Evolutionary conservation across 2,888 invertebrate species (phyloP), one percentile per base, ranked within the genome.

Genomic region (Nezara viridula): DNA sequence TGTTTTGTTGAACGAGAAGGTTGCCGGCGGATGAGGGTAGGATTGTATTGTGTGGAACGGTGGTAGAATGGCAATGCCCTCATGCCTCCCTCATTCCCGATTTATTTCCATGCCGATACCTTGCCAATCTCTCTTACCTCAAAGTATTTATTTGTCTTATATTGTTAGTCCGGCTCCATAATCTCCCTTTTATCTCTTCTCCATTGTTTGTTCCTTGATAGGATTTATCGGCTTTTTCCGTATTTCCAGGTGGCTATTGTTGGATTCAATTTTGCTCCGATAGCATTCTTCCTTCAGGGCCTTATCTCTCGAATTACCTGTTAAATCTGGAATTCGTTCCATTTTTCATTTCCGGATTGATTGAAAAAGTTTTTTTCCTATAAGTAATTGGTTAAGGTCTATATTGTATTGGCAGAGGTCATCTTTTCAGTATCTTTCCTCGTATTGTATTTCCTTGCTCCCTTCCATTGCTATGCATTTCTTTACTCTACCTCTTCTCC

Each of bases 221-320:
- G 60, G 60, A 60, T 60, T 14, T 60, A 60, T 32, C 60, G 60
- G 27, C 27, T 27, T 27, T 60, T 60, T 14, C 60, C 60, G 27
- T 60, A 60, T 60, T 60, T 60, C 60, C 60, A 60, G 27, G 27
- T 27, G 60, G 60, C 60, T 27, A 60, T 60, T 60, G 60, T 60
- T 27, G 60, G 14, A 60, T 60, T 60, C 60, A 60, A 60, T 60
- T 27, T 60, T 27, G 60, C 27, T 60, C 60, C 60, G 60, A 60
- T 27, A 60, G 27, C 60, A 60, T 60, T 60, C 60, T 27, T 60
- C n/a, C 60, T 27, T 60, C 60, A 27, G 60, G 14, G 9, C 16
- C 27, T 44, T 60, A 60, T 32, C 60, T 60, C 60, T 60, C 60
- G 60, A 60, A 60, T 60, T 60, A 60, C 60, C 27, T 27, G 60